Conservation (phyloP, 2,888 invertebrate species). For the Apeira syringaria region DNA sequence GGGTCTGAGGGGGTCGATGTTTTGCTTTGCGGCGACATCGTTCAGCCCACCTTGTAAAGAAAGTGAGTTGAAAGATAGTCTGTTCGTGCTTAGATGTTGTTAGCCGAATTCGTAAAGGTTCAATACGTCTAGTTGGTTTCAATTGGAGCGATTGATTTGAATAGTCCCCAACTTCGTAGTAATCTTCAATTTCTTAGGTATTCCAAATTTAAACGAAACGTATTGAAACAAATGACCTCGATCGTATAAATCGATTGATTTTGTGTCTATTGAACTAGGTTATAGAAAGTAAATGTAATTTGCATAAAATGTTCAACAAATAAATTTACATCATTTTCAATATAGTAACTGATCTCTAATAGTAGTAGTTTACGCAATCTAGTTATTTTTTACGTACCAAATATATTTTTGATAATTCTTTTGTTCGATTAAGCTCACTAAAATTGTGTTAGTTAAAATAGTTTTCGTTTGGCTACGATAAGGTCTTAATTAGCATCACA, state of each 20-base stretch:
- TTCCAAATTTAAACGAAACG: slow-evolving; percentile 1
- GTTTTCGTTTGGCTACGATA: no score
- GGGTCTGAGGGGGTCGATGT: slow-evolving; percentile 61
- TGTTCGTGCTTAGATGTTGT: slow-evolving; percentile 60
- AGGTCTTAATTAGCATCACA: no score
- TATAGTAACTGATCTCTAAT: no score
- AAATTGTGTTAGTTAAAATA: no score
- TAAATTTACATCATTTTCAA: no score
- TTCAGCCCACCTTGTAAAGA: slow-evolving; percentile 58
- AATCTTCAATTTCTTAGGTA: slow-evolving; percentile 17
- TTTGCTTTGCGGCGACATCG: slow-evolving; percentile 68
- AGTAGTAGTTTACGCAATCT: no score
- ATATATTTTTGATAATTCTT: no score
- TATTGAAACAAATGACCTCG: no score
- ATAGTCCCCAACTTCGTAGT: slow-evolving; percentile 41
- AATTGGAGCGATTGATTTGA: slow-evolving; percentile 47
- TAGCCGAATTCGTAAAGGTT: slow-evolving; percentile 52
- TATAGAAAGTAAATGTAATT: background rate
- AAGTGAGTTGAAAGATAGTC: slow-evolving; percentile 62
- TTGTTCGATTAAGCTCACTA: no score
- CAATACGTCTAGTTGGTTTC: slow-evolving; percentile 46
- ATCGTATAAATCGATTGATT: slow-evolving; percentile 10
- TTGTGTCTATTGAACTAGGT: slow-evolving; percentile 3
- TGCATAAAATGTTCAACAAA: no score
- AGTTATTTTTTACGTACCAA: no score